Conservation (phyloP, 2,113 vertebrate genomes). For the Microcebus lehilahytsara region DNA sequence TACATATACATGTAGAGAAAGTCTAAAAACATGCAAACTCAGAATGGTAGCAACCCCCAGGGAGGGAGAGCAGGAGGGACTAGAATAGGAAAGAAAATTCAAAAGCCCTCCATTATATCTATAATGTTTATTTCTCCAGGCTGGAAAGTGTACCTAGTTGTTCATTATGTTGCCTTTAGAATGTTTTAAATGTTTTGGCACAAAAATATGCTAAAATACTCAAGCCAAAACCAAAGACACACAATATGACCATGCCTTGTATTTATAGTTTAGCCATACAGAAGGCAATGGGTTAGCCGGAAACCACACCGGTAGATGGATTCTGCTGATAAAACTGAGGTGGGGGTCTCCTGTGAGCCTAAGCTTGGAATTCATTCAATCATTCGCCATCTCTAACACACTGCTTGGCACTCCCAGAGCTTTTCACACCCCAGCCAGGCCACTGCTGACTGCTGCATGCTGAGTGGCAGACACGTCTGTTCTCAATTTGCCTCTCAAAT, state of each 20-base stretch:
- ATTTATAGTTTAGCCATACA: neutral
- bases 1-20: neutral
- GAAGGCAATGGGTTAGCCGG: neutral
- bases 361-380: neutral
- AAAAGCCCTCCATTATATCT: neutral
- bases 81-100: neutral
- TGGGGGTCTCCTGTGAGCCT: neutral
- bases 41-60: neutral
- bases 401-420: rapidly evolving
- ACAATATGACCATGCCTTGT: neutral
- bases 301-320: neutral
- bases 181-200: neutral
- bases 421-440: neutral
- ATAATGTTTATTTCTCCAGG: neutral
- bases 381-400: rapidly evolving
- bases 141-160: neutral
- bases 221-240: neutral
- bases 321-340: neutral
- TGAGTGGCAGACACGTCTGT: neutral
- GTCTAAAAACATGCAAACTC: neutral
- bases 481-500: neutral
- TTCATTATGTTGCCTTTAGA: neutral
- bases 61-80: neutral
- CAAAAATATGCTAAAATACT: neutral
- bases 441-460: rapidly evolving